Base-by-base conservation (phyloP, 2,888 invertebrate species). In the Dascillus cervinus region DNA sequence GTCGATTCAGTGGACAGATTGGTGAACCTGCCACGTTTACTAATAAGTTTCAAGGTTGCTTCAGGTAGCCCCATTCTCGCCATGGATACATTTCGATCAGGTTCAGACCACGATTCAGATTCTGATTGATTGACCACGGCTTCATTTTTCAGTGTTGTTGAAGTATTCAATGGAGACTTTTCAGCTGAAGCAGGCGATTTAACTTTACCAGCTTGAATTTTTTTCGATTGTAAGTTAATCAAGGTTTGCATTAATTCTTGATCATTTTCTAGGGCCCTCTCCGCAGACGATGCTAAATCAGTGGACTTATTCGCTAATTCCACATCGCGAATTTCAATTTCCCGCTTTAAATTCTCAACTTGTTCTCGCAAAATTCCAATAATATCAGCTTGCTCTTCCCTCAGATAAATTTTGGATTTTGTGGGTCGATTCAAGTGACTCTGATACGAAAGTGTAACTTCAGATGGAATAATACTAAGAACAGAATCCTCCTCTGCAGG, bases 21-120 rank as follows among this genome's bases (percentile, higher is more conserved):
- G 13, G 24, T 13, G 19, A 24, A 37, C 22, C 39, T 29, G 25
- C 15, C 22, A 26, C 43, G 13, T 29, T 36, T 66, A 2, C 20
- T 66, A 63, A 52, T 70, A 49, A 2, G 66, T 67, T 29, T 69
- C 51, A 26, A 67, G 58, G 20, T 70, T 66, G 59, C 65, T 27
- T 73, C 73, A 29, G 70, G 70, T 2, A 79, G 53, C 1, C 88
- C 88, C 12, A 89, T 87, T 40, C 89, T 73, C 0, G 83, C 86
- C 37, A 80, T 64, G 0, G 88, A 88, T 2, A 89, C 86, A 37
- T 76, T 78, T 24, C 86, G 71, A 55, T 89, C 89, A 0, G 89
- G 88, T 55, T 89, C 89, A 0, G 88, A 88, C 80, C 88, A 89
- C 15, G 83, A 79, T 56, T 90, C 89, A 0, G 87, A 86, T 55